Evolutionary conservation across 2,113 vertebrate genomes (phyloP), one percentile per base, ranked within the genome.

Genomic region (Romanogobio albipinnatus): DNA sequence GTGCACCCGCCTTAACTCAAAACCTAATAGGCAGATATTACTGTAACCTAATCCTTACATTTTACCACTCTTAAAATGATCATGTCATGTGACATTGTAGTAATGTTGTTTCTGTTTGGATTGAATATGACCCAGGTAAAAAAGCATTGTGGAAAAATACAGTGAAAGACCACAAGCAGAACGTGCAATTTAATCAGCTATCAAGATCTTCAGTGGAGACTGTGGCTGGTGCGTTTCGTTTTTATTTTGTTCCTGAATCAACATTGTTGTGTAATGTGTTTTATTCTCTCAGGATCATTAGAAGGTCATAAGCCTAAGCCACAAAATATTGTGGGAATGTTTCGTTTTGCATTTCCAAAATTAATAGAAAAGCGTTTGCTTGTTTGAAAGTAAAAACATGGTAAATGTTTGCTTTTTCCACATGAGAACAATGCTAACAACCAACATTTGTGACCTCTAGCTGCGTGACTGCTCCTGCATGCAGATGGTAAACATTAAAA

Each of bases 401-500:
- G 77, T 43, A 81, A 78, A 0, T 24, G 53, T 86, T 74, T 66
- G n/a, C 58, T 79, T 86, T 92, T 89, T 89, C 88, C 89, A 90
- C n/a, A 68, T 53, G 87, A 86, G 84, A 82, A 74, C 70, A 86
- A 70, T 84, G 29, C 58, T 68, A 85, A 26, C 13, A 81, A 77
- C 87, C 29, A 29, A 81, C 22, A 68, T 83, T 80, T 76, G 76
- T 68, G 68, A 84, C 90, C 33, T 5, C 86, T 80, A 81, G 85
- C 86, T 88, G 84, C 22, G 26, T 86, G 86, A 66, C 71, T 56
- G 85, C 49, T 76, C 36, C 82, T 76, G 84, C 84, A 11, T 49
- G 89, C 93, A 94, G 88, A 88, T 93, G 94, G 90, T 70, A 91
- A 84, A 88, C 85, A 93, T 94, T 94, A 93, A 59, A 79, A 82